Conservation (phyloP, 2,113 vertebrate species). For the Pseudonaja textilis region DNA sequence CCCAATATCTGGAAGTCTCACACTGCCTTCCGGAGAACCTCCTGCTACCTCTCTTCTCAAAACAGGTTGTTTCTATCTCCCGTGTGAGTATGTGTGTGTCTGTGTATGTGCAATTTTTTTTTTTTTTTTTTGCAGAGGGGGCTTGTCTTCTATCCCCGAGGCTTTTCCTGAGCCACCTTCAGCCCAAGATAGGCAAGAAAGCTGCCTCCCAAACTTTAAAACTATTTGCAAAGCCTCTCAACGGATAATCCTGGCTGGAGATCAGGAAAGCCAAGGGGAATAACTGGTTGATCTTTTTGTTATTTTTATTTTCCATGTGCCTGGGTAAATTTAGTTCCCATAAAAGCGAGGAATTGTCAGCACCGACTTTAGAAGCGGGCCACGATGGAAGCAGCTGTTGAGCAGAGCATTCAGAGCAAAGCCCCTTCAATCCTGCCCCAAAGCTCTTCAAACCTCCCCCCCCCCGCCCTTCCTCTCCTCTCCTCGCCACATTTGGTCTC, state of each 20-base stretch:
- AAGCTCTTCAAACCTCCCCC: background rate
- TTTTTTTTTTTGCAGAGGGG: background rate
- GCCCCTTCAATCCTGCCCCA: constrained; percentile 23
- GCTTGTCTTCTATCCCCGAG: constrained; percentile 41
- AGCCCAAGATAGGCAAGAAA: background rate
- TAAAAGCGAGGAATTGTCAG: constrained; percentile 69
- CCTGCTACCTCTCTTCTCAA: background rate
- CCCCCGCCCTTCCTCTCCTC: background rate
- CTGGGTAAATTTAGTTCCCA: constrained; percentile 71
- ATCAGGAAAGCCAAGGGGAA: constrained; percentile 57
- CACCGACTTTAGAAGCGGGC: constrained; percentile 60
- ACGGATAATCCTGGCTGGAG: constrained; percentile 53
- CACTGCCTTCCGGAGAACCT: background rate
- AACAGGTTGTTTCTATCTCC: background rate
- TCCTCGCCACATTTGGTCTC: background rate
- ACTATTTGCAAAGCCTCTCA: constrained; percentile 56
- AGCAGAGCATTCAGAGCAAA: constrained; percentile 46
- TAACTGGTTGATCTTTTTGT: constrained; percentile 16
- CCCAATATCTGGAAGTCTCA: background rate
- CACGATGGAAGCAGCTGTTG: constrained; percentile 65
- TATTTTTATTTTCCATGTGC: constrained; percentile 62
- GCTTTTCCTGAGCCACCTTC: background rate
- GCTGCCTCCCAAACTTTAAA: constrained; percentile 40
- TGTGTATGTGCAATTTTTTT: background rate
- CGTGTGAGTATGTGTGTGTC: background rate